phyloP scores from a whole-genome alignment of 2,888 invertebrate species.

The Acholoe squamosa region DNA sequence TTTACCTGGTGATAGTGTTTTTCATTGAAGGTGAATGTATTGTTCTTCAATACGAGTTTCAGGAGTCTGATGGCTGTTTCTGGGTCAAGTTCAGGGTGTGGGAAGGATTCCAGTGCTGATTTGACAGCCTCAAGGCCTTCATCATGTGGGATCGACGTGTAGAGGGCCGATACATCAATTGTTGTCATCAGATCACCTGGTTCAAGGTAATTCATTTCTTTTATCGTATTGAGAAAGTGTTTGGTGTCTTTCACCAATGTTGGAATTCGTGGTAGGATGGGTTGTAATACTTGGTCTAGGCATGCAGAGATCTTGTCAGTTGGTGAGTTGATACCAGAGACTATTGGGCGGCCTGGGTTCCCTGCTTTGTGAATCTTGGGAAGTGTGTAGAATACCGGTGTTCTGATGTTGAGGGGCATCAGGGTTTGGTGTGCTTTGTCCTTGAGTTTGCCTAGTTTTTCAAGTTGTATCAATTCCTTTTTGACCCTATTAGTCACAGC shows the following conservation, averaged over 20 bases:
- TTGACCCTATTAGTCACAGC: not conserved
- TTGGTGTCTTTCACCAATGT: slow-evolving; percentile 18
- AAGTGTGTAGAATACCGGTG: not conserved
- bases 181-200: not conserved
- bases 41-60: not conserved
- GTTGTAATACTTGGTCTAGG: not conserved
- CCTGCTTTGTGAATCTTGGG: too few species aligned
- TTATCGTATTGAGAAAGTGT: not conserved
- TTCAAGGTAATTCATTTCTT: not conserved
- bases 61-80: not conserved
- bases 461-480: not conserved
- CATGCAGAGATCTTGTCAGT: not conserved
- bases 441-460: not conserved
- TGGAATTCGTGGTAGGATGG: not conserved
- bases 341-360: too few species aligned
- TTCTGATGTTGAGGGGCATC: not conserved
- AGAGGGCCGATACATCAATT: not conserved
- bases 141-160: too few species aligned
- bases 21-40: too few species aligned
- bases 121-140: too few species aligned
- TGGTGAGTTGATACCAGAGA: too few species aligned
- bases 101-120: not conserved
- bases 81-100: not conserved
- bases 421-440: not conserved
- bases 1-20: too few species aligned